These are phyloP conservation scores for Sylvietta virens DNA, from an alignment of 2,113 vertebrate species.

Conservation along the genomic window DNA sequence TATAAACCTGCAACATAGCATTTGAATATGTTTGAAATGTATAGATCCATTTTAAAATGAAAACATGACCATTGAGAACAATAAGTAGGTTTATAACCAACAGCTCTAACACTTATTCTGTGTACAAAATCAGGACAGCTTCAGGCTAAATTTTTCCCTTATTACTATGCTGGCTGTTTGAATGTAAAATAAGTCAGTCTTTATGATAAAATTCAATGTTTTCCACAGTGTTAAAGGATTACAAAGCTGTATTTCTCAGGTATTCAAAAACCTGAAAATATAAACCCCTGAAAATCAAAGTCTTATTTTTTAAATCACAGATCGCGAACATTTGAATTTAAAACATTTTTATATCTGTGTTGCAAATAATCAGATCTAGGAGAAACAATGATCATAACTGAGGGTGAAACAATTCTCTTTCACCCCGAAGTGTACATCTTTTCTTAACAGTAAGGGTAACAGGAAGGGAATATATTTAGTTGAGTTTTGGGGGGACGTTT, in stretches of 20 bases:
- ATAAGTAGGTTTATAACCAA: not conserved
- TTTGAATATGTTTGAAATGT: not conserved
- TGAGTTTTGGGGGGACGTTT: accelerated
- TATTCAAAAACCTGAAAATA: not conserved
- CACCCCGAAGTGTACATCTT: not conserved
- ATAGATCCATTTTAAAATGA: not conserved
- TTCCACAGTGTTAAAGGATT: not conserved
- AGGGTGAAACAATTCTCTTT: not conserved
- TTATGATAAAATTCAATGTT: not conserved
- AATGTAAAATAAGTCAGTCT: constrained; percentile 4
- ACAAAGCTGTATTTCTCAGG: not conserved
- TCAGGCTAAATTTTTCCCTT: not conserved
- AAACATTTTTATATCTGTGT: not conserved
- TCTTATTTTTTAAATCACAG: not conserved
- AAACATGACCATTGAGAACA: not conserved
- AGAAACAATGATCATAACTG: not conserved
- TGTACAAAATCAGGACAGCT: not conserved
- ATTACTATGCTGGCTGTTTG: not conserved
- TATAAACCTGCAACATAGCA: not conserved
- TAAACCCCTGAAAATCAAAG: not conserved
- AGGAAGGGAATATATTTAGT: not conserved
- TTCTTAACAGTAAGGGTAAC: not conserved
- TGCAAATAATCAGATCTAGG: not conserved
- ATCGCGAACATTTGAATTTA: not conserved
- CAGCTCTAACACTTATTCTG: not conserved